Conservation (phyloP, 2,113 vertebrate species). For the Corynorhinus townsendii region DNA sequence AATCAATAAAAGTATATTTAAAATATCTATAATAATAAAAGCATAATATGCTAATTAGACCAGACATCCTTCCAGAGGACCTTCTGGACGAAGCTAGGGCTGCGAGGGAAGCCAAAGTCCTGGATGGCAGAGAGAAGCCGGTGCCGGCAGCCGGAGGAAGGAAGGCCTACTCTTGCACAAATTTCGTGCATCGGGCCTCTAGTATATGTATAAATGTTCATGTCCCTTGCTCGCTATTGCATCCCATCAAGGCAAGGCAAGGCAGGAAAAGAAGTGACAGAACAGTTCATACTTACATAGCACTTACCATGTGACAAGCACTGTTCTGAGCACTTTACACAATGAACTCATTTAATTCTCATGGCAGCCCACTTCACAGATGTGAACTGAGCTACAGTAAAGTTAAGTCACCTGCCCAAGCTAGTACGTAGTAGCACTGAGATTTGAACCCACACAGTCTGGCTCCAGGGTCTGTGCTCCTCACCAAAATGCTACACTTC, state of each 20-base stretch:
- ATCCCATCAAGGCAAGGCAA: background rate
- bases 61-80: too few species aligned
- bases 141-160: too few species aligned
- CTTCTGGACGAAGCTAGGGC: too few species aligned
- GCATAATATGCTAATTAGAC: too few species aligned
- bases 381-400: background rate
- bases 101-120: too few species aligned
- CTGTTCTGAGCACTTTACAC: background rate
- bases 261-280: background rate
- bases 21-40: too few species aligned
- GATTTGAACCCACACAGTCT: background rate
- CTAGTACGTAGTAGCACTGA: background rate
- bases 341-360: background rate
- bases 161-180: too few species aligned
- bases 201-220: background rate
- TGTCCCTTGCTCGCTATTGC: background rate
- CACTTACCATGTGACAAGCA: accelerated
- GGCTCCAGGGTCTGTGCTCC: background rate
- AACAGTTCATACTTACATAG: background rate
- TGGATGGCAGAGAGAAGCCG: too few species aligned
- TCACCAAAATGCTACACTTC: background rate
- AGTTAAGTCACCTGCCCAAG: background rate
- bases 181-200: too few species aligned
- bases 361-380: background rate
- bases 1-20: too few species aligned